Evolutionary conservation across 1,140 invertebrate species (phyloP), one percentile per base, ranked within the genome.

Genomic region (Drosophila littoralis): DNA sequence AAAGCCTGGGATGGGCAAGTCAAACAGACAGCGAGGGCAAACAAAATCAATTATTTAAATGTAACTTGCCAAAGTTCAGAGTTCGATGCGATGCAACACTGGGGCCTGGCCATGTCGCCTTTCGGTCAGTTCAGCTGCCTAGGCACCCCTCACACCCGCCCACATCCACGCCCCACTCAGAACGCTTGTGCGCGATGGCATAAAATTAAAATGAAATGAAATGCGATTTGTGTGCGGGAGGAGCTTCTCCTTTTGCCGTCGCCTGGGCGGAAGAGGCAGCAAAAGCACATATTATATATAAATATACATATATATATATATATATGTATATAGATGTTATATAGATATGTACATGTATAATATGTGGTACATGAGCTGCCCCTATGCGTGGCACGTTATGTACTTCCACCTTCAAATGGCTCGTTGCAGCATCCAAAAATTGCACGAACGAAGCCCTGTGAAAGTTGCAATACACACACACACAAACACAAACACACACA

Each of bases 41-140:
- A 55, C 28, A 80, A 74, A 81, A 85, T 85, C 69, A 85, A 81
- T 84, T 84, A 84, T 84, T 84, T 71, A 85, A 85, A 85, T 85
- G 65, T 68, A 69, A 36, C 42, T 57, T 60, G 36, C 45, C 7
- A 72, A 70, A 78, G 75, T 78, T 81, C 70, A 66, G 45, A 75
- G 65, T 75, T 78, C 57, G 52, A 33, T 64, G 69, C 55, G 35
- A 50, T 63, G 57, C 58, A 61, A 38, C 28, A 36, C 66, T 38
- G 65, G 22, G 36, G 28, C 7, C 35, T 51, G 51, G 63, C 33
- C n/a, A 33, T 33, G 48, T 40, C 22, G 22, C 40, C 59, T 64
- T 28, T 28, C 52, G 61, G 61, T 52, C 61, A 64, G 9, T 15
- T 36, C 40, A 52, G 35, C 28, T 7, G 12, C 22, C 13, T 12